Conservation (phyloP, 2,797 vertebrate species). For the Sparidentex hasta region DNA sequence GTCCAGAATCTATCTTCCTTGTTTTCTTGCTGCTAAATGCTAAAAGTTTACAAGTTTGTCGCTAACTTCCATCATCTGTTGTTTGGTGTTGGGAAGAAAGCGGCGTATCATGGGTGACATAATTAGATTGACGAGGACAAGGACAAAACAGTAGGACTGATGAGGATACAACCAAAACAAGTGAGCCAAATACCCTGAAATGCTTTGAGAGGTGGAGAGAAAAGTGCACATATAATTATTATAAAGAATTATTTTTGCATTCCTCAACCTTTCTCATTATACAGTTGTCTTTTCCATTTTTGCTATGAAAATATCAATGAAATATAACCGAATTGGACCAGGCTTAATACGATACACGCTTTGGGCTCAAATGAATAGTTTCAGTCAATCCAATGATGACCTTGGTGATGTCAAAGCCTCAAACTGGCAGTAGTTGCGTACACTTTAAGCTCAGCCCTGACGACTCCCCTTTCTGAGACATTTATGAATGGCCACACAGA, state of each 20-base stretch:
- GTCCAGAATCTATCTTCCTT: background rate
- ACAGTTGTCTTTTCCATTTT: background rate
- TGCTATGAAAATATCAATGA: background rate
- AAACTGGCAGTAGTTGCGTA: background rate
- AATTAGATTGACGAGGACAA: background rate
- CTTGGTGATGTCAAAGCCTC: background rate
- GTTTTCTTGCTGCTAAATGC: background rate
- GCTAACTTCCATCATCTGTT: background rate
- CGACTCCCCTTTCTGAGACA: background rate
- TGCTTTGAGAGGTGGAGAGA: background rate
- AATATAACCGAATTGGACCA: background rate
- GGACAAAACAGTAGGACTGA: background rate
- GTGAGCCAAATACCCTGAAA: background rate
- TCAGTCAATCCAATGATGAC: background rate
- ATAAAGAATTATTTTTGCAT: background rate
- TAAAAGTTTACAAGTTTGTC: background rate
- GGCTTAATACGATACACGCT: background rate
- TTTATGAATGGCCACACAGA: slow-evolving; percentile 17
- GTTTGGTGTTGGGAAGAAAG: background rate
- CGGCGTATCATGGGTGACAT: background rate
- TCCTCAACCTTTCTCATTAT: background rate
- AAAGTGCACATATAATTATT: background rate
- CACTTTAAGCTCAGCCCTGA: background rate
- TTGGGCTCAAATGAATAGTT: background rate
- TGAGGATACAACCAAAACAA: background rate